phyloP scores from a whole-genome alignment of 2,888 invertebrate species.

The Caenorhabditis macrosperma region DNA sequence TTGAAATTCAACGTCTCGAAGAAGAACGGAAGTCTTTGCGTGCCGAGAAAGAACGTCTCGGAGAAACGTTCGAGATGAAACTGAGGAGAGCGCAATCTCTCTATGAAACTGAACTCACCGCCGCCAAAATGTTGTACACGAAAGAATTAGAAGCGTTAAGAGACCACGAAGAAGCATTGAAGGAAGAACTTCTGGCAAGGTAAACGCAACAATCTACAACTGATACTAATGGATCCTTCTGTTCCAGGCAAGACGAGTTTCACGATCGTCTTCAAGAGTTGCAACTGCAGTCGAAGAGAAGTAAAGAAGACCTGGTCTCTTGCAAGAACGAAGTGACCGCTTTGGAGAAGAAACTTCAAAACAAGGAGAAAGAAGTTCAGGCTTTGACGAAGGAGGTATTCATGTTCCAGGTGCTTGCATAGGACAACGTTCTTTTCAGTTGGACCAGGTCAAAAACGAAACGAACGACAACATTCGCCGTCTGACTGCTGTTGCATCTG shows the following conservation, averaged over 20 bases:
- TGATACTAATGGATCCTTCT: not conserved
- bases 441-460: constrained; percentile 75
- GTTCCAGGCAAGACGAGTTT: constrained; percentile 80
- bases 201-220: constrained; percentile 10
- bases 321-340: constrained; percentile 78
- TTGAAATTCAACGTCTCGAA: constrained; percentile 80
- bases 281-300: constrained; percentile 76
- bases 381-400: constrained; percentile 76
- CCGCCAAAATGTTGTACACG: constrained; percentile 79
- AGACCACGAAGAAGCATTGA: constrained; percentile 79
- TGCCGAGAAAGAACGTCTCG: constrained; percentile 79
- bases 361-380: constrained; percentile 78
- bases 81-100: constrained; percentile 78
- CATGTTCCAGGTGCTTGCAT: not conserved
- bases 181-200: constrained; percentile 78
- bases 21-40: constrained; percentile 79
- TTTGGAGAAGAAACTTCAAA: constrained; percentile 75
- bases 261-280: constrained; percentile 79
- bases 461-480: constrained; percentile 71
- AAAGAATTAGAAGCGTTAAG: constrained; percentile 79
- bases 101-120: constrained; percentile 79
- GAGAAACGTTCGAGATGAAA: constrained; percentile 80
- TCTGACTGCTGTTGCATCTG: constrained; percentile 62
- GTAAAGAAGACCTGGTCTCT: constrained; percentile 75
- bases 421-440: constrained; percentile 57